phyloP scores from a whole-genome alignment of 1,140 invertebrate species.

The Drosophila kurseongensis region DNA sequence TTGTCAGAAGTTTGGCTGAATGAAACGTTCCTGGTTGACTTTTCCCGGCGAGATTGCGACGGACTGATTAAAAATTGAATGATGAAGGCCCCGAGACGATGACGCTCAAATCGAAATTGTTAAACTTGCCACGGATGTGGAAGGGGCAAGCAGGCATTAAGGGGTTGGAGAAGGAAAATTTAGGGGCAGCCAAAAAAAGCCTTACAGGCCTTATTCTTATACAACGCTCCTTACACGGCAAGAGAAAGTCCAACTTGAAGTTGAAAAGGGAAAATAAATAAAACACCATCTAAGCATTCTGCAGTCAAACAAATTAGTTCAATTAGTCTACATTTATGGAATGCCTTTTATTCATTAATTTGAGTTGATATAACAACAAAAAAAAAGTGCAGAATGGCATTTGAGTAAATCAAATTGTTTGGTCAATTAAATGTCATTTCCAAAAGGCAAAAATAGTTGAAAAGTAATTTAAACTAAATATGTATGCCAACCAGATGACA shows the following conservation, averaged over 20 bases:
- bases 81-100: slow-evolving; percentile 46
- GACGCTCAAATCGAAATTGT: neutral
- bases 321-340: too few relatives aligned
- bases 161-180: neutral
- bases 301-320: neutral
- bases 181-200: neutral
- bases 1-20: slow-evolving; percentile 41
- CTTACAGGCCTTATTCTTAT: slow-evolving; percentile 4
- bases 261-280: neutral
- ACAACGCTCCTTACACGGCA: slow-evolving; percentile 11
- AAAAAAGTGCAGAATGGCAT: too few relatives aligned
- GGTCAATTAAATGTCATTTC: neutral
- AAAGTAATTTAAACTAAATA: neutral
- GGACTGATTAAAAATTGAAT: slow-evolving; percentile 79
- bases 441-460: neutral
- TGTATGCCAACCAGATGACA: neutral
- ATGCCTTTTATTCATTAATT: neutral
- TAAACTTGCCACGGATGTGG: neutral
- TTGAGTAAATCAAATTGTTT: neutral
- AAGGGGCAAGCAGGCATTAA: too few relatives aligned
- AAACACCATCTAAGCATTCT: too few relatives aligned
- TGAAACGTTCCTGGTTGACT: slow-evolving; percentile 17
- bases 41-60: slow-evolving; percentile 56
- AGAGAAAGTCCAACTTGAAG: neutral
- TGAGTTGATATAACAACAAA: too few relatives aligned